phyloP scores from a whole-genome alignment of 2,888 invertebrate species.

The Eupeodes latifasciatus region DNA sequence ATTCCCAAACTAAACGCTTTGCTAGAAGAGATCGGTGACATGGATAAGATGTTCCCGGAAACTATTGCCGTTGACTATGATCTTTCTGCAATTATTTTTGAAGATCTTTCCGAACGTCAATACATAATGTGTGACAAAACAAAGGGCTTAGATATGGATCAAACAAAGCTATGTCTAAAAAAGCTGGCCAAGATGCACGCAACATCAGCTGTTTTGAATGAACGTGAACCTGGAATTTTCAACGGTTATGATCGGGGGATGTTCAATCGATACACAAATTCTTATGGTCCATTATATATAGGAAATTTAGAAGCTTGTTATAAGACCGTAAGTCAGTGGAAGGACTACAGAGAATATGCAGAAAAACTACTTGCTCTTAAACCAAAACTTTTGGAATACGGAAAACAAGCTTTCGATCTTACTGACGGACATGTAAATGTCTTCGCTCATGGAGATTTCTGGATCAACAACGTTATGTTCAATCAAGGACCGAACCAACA shows the following conservation, averaged over 20 bases:
- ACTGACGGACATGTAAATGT: slow-evolving; percentile 80
- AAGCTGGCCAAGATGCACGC: slow-evolving; percentile 85
- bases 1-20: slow-evolving; percentile 81
- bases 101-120: slow-evolving; percentile 80
- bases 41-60: slow-evolving; percentile 81
- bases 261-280: slow-evolving; percentile 82
- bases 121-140: slow-evolving; percentile 81
- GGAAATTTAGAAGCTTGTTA: slow-evolving; percentile 81
- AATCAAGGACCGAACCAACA: slow-evolving; percentile 77
- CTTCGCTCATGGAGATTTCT: slow-evolving; percentile 82
- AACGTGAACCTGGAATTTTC: slow-evolving; percentile 79
- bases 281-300: slow-evolving; percentile 80
- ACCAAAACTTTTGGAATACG: slow-evolving; percentile 81
- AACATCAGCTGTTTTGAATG: slow-evolving; percentile 84
- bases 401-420: slow-evolving; percentile 81
- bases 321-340: slow-evolving; percentile 79
- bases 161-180: slow-evolving; percentile 82
- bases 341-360: slow-evolving; percentile 80
- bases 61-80: slow-evolving; percentile 81
- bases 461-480: slow-evolving; percentile 83
- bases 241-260: slow-evolving; percentile 82
- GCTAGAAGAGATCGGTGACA: slow-evolving; percentile 79
- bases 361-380: slow-evolving; percentile 79
- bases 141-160: slow-evolving; percentile 83
- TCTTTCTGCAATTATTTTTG: slow-evolving; percentile 81